These are phyloP conservation scores for Amphilophus citrinellus DNA, from an alignment of 2,113 vertebrate species.

Conservation along the genomic window DNA sequence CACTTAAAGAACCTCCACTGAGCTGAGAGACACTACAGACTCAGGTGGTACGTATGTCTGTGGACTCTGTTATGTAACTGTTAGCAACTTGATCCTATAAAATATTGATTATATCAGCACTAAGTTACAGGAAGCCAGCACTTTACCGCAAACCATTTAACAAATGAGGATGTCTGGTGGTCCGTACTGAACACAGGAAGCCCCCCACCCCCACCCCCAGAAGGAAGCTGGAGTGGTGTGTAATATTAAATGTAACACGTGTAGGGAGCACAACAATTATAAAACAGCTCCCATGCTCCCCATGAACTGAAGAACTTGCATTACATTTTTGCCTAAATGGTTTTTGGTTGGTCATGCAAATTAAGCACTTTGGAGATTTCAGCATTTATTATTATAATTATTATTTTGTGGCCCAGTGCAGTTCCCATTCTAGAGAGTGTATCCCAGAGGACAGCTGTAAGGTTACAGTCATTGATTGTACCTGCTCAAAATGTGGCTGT, in stretches of 20 bases:
- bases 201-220: not conserved
- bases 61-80: not conserved
- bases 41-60: not conserved
- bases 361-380: not conserved
- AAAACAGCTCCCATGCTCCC: not conserved
- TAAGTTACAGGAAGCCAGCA: constrained; percentile 10
- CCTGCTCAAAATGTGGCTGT: not conserved
- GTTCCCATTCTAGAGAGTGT: not conserved
- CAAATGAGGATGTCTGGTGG: not conserved
- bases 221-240: not conserved
- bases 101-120: not conserved
- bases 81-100: not conserved
- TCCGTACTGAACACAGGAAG: not conserved
- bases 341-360: not conserved
- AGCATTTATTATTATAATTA: not conserved
- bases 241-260: not conserved
- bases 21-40: not conserved
- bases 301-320: not conserved
- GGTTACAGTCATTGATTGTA: not conserved
- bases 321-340: not conserved
- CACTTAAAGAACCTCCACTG: not conserved
- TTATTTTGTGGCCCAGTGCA: not conserved
- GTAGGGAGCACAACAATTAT: not conserved
- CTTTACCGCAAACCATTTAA: constrained; percentile 16
- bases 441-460: not conserved